These are phyloP conservation scores for Nycteola revayana DNA, from an alignment of 2,888 invertebrate genomes.

Conservation along the genomic window DNA sequence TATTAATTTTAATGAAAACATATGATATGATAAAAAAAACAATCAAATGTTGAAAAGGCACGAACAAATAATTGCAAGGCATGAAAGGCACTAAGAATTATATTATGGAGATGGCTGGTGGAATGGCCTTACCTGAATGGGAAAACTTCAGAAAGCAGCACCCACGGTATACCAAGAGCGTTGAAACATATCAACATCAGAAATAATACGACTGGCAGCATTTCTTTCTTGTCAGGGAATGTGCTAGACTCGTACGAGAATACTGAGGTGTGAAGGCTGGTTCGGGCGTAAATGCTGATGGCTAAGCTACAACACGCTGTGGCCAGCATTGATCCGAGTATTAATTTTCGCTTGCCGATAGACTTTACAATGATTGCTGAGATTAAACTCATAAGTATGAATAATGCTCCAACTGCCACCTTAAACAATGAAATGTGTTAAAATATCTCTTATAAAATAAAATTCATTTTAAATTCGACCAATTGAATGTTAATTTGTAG, in stretches of 20 bases:
- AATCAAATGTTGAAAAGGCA: too few relatives aligned
- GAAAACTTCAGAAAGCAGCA: conserved; percentile 81
- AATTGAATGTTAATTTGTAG: too few relatives aligned
- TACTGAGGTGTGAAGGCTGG: conserved; percentile 42
- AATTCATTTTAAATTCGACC: too few relatives aligned
- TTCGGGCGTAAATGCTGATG: conserved; percentile 56
- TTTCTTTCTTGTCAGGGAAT: conserved; percentile 60
- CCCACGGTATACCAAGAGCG: conserved; percentile 78
- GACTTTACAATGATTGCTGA: conserved; percentile 60
- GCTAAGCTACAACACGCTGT: conserved; percentile 53
- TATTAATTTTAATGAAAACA: too few relatives aligned
- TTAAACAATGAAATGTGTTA: too few relatives aligned
- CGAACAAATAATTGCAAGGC: too few relatives aligned
- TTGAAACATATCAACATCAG: conserved; percentile 62
- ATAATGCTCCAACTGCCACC: conserved; percentile 61
- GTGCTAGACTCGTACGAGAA: conserved; percentile 64
- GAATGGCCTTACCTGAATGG: conserved; percentile 70
- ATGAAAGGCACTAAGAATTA: too few relatives aligned
- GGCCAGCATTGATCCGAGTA: conserved; percentile 54
- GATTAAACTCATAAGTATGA: conserved; percentile 57
- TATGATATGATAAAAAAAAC: too few relatives aligned
- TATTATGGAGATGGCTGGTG: not conserved
- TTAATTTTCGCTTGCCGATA: conserved; percentile 65
- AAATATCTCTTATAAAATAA: too few relatives aligned
- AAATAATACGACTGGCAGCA: conserved; percentile 64